These are phyloP conservation scores for Naja naja DNA, from an alignment of 2,113 vertebrate genomes.

Conservation along the genomic window DNA sequence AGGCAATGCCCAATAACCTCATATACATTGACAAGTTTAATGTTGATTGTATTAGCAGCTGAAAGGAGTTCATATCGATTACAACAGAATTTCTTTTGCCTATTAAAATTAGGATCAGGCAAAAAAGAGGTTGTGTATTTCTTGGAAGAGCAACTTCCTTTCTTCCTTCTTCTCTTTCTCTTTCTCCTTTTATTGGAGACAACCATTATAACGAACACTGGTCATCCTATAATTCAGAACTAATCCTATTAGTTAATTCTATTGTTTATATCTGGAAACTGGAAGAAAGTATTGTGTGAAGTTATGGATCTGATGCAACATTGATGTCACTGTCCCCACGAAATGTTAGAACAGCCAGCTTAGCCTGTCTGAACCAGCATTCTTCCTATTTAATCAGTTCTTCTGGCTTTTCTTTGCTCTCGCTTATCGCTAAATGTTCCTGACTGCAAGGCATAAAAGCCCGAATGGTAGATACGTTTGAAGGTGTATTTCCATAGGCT, in stretches of 20 bases:
- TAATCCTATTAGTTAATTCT: not conserved
- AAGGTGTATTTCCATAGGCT: not conserved
- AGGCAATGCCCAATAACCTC: not conserved
- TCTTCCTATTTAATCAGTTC: conserved; percentile 17
- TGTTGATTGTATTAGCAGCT: not conserved
- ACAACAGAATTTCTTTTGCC: not conserved
- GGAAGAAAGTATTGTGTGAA: not conserved
- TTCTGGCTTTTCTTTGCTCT: not conserved
- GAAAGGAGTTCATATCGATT: not conserved
- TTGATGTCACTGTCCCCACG: not conserved
- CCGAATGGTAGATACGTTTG: not conserved
- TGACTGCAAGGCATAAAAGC: not conserved
- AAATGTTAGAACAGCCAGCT: not conserved
- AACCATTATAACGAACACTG: not conserved
- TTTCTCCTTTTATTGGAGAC: conserved; percentile 4
- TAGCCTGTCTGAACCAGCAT: not conserved
- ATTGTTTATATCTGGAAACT: not conserved
- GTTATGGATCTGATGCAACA: not conserved
- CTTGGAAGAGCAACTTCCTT: not conserved
- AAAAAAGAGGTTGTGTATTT: not conserved
- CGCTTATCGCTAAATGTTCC: conserved; percentile 29
- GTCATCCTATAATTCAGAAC: not conserved
- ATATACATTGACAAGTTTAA: not conserved
- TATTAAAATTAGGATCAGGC: not conserved
- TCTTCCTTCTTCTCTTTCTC: not conserved